Evolutionary conservation across 2,888 invertebrate genomes (phyloP), one percentile per base, ranked within the genome.

Genomic region (Noctua fimbriata): DNA sequence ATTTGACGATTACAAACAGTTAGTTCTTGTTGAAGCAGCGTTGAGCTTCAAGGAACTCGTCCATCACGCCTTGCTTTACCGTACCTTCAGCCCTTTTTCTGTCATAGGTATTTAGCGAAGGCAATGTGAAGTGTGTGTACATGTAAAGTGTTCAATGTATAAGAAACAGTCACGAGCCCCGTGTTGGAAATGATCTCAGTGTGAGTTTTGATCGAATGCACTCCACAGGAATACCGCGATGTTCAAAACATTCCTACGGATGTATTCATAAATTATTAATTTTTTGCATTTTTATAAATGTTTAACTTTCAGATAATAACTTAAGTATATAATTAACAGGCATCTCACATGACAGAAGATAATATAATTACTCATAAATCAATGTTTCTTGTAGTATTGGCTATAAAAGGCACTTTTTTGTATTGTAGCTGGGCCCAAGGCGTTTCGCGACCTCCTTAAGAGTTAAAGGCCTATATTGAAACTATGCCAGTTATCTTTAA

Each of bases 401-500:
- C 44, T 66, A 49, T 52, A 75, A 58, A 67, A 67, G 28, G 28
- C n/a, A 69, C 7, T 69, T 70, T 66, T 69, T 72, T 3, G 60
- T 69, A 47, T 60, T n/a, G 66, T 58, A 41, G 41, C 41, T 55
- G 49, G 24, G 82, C 82, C 81, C 28, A 47, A 78, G 82, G 87
- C 86, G 52, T 12, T 12, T 18, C 69, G 66, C 73, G 82, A 71
- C 80, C 86, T 73, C 55, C 79, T 85, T 87, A 55, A n/a, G 28
- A 71, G 76, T 69, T 63, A 47, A 76, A 73, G 49, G 72, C 79
- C 71, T 82, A 84, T 88, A 86, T 88, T 86, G 86, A 86, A 87
- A 88, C 80, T 73, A 77, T 88, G 87, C 83, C 84, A 89, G 74
- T 60, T 73, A 78, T 76, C 67, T 81, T 84, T 86, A 89, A 87